Evolutionary conservation across 2,113 vertebrate genomes (phyloP), one percentile per base, ranked within the genome.

Genomic region (Pavo muticus): DNA sequence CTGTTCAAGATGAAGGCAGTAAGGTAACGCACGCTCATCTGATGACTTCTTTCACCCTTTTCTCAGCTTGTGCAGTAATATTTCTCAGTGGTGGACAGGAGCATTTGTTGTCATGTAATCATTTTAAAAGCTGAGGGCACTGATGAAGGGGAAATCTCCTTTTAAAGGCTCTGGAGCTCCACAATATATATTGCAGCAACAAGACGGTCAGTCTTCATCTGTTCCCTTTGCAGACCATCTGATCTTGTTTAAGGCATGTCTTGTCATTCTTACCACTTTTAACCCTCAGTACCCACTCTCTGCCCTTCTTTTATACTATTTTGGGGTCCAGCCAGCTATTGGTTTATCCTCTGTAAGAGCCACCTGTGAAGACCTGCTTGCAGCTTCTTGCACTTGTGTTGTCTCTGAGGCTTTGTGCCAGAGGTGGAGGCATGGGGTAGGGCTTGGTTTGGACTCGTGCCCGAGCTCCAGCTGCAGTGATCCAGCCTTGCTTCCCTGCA

Each of bases 291-390:
- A 50, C 61, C n/a, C 30, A 29, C 17, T 5, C 20, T 78, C 27
- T 9, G 0, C 16, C 88, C 56, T 23, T 40, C 11, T 14, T 84
- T 83, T 50, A 40, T 21, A 1, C 30, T 63, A 0, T 0, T 63
- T n/a, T 1, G 1, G 65, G 60, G 39, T 52, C 42, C 29, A 80
- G 80, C 15, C 32, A 61, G 63, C 37, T 57, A 39, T 63, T 40
- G 42, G 32, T 47, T 86, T n/a, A 10, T 73, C 19, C 16, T 74
- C 48, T 64, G 39, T 44, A 56, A 54, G 60, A 76, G 56, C 39
- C 61, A 60, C 16, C 32, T 48, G 5, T 0, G 0, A 68, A 35
- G 69, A 13, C 0, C 0, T 73, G 68, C 44, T 76, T 1, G 0
- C 27, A 35, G 73, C n/a, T 89, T 75, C 67, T 82, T 27, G 47